Percentiles rank a stretch among this genome's conserved stretches.
Evolutionary conservation across 1,140 invertebrate species (phyloP).

Genomic region (Tachypleus tridentatus): DNA sequence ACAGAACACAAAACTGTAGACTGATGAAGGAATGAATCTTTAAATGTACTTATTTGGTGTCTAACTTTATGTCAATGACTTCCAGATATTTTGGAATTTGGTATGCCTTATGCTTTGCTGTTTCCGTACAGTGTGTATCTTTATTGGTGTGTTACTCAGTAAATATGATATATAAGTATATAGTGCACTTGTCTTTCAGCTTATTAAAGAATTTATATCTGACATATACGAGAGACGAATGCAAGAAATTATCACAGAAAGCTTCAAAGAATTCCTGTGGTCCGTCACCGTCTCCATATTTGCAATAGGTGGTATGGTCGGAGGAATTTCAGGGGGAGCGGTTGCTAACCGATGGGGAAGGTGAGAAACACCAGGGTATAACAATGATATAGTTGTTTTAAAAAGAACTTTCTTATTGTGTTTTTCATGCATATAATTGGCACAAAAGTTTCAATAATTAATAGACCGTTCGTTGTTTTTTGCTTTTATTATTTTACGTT

Average conservation of each 20-base stretch:
- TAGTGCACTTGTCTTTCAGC: conserved; percentile 3
- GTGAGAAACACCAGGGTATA: conserved; percentile 38
- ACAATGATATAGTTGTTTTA: not conserved
- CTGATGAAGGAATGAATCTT: too few species aligned
- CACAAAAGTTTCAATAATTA: not conserved
- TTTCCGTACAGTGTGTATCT: too few species aligned
- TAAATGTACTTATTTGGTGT: too few species aligned
- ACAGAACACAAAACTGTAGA: too few species aligned
- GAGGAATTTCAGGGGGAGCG: conserved; percentile 78
- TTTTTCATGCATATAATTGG: not conserved
- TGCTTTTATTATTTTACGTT: too few species aligned
- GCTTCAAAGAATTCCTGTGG: conserved; percentile 57
- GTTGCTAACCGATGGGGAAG: conserved; percentile 79
- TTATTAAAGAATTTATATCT: conserved; percentile 81
- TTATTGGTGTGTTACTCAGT: too few species aligned
- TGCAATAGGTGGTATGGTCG: conserved; percentile 88
- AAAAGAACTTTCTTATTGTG: not conserved
- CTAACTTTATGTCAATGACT: too few species aligned
- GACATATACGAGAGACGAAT: conserved; percentile 65
- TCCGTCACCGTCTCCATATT: conserved; percentile 87
- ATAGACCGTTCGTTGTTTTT: too few species aligned
- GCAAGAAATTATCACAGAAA: conserved; percentile 52
- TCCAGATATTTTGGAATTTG: too few species aligned
- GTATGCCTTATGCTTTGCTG: too few species aligned
- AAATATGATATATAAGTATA: too few species aligned